Base-by-base conservation (phyloP, 1,140 invertebrate genomes). In the Thaumatotibia leucotreta region DNA sequence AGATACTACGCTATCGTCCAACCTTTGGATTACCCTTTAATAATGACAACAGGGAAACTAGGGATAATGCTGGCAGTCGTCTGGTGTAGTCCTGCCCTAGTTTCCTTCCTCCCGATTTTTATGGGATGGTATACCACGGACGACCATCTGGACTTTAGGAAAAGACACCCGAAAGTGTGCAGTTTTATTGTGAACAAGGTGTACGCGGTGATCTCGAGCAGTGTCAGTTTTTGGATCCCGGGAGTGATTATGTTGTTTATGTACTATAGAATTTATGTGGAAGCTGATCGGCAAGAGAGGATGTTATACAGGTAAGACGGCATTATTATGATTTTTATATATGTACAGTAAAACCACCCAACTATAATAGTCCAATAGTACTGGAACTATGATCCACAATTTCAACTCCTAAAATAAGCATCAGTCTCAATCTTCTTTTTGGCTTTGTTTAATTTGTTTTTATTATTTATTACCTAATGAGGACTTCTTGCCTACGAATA, bases 51-150 rank as follows among this genome's bases (percentile, higher is more conserved):
- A 54, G 90, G 93, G 17, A 92, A 93, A 85, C 86, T 99, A 5
- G 94, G 93, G 0, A 92, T 96, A 17, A 96, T 97, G 96, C 83
- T 97, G 65, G 94, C 95, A 4, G 93, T 96, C 0, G 97, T 99
- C 1, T 99, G 98, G 98, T 94, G 96, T 61, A 95, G 96, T 58
- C 97, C 98, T 9, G 95, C 97, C 1, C 89, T 98, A 23, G 97
- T 99, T 45, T 99, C 98, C 1, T 98, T 99, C 79, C 93, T 99
- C 27, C 98, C 98, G 0, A 98, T 99, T 50, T 99, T 99, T 83
- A 96, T 96, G 84, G 97, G 96, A 2, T 97, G 97, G 96, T 98
- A 98, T 86, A 97, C 97, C 0, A 97, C 97, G 0, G 91, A 92
- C n/a, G 95, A 96, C 72, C 95, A 97, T 80, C 92, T 96, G 65